A percentile compares a stretch with the other conserved stretches of the same genome.
Evolutionary conservation across 2,888 invertebrate genomes (phyloP).

Genomic region (Linyphia triangularis): DNA sequence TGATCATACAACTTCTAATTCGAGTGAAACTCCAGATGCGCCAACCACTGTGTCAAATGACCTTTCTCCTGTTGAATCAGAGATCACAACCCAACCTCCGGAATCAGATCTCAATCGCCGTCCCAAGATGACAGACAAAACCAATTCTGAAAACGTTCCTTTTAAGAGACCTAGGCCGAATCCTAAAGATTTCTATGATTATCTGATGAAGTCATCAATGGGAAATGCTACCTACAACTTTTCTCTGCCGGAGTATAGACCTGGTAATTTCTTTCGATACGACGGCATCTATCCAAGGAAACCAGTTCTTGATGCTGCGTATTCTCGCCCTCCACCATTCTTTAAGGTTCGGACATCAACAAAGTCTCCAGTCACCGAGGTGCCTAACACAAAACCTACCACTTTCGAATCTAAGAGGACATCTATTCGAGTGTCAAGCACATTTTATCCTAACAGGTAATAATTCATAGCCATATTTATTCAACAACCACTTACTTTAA

Average conservation of each 20-base stretch:
- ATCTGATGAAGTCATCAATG: conserved; percentile 32
- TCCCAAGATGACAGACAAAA: conserved; percentile 44
- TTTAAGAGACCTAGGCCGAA: conserved; percentile 46
- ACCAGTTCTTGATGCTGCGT: conserved; percentile 29
- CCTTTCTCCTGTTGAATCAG: neutral
- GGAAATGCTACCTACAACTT: conserved; percentile 7
- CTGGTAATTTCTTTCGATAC: conserved; percentile 44
- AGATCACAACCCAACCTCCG: neutral
- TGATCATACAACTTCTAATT: neutral
- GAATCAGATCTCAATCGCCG: conserved; percentile 6
- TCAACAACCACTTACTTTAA: neutral
- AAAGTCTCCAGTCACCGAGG: neutral
- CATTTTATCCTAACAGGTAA: conserved; percentile 66
- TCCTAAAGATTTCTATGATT: conserved; percentile 56
- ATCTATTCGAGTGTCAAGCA: conserved; percentile 50
- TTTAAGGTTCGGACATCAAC: conserved; percentile 7
- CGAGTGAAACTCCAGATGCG: neutral
- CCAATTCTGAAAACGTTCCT: conserved; percentile 14
- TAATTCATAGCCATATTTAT: neutral
- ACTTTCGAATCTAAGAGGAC: conserved; percentile 54
- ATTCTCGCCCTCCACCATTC: conserved; percentile 1
- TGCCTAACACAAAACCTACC: neutral
- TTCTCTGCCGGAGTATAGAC: conserved; percentile 31
- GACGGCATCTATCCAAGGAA: conserved; percentile 44
- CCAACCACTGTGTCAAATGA: neutral